Conservation (phyloP, 2,888 invertebrate species). For the Plemyria rubiginata region DNA sequence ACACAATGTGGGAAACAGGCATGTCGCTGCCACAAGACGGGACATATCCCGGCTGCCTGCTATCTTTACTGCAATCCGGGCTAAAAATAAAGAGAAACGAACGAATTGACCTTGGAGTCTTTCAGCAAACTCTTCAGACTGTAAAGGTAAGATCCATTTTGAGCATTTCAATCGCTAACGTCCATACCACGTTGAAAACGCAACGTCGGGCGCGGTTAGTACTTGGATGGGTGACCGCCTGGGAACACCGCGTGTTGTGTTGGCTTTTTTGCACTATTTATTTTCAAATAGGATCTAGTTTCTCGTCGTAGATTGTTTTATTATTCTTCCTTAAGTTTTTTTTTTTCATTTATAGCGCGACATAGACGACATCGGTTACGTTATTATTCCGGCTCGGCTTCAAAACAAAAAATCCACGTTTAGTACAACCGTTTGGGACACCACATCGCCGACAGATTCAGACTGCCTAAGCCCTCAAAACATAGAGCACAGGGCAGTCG, state of each 20-base stretch:
- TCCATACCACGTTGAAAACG: conserved; percentile 78
- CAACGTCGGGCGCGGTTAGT: conserved; percentile 80
- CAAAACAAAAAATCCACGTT: conserved; percentile 61
- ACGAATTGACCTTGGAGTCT: conserved; percentile 56
- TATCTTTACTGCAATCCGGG: conserved; percentile 65
- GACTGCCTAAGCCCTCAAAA: conserved; percentile 64
- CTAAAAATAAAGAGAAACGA: conserved; percentile 57
- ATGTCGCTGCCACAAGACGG: conserved; percentile 66
- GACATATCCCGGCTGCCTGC: conserved; percentile 70
- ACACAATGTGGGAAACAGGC: conserved; percentile 66
- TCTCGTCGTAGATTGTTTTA: conserved; percentile 7
- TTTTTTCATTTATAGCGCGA: conserved; percentile 55
- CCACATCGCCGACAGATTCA: conserved; percentile 69
- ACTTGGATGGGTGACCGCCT: conserved; percentile 82
- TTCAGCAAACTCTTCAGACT: conserved; percentile 61
- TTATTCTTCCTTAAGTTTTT: conserved; percentile 1
- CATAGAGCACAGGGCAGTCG: conserved; percentile 59
- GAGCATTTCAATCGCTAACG: conserved; percentile 51
- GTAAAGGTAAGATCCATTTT: conserved; percentile 59
- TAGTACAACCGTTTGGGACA: conserved; percentile 66
- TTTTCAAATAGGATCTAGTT: not conserved
- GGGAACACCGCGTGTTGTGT: conserved; percentile 75
- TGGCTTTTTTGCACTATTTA: conserved; percentile 57
- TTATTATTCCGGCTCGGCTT: conserved; percentile 69
- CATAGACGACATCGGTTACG: conserved; percentile 71